phyloP scores from a whole-genome alignment of 2,888 invertebrate species.

The Seladonia tumulorum region DNA sequence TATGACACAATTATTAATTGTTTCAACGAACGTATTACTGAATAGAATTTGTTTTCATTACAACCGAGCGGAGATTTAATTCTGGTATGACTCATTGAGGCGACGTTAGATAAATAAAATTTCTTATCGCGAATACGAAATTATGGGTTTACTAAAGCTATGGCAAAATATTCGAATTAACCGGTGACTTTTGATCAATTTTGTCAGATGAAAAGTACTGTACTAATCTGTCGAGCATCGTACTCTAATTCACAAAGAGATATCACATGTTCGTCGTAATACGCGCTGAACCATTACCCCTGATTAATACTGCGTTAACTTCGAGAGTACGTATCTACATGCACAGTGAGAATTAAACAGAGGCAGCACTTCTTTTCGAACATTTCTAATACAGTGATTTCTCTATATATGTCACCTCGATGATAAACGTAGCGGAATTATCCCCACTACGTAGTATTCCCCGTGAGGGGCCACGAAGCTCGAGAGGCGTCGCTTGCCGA shows the following conservation, averaged over 20 bases:
- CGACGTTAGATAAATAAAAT: neutral
- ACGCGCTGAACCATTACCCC: neutral
- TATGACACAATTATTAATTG: neutral
- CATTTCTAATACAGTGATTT: neutral
- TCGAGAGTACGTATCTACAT: conserved; percentile 3
- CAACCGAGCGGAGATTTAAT: no score
- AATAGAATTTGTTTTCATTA: no score
- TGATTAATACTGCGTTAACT: neutral
- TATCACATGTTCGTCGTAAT: conserved; percentile 3
- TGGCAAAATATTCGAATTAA: neutral
- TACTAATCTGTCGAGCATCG: neutral
- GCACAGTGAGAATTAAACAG: neutral
- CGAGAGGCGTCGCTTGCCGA: no score
- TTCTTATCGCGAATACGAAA: neutral
- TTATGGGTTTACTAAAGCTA: neutral
- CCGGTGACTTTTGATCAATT: no score
- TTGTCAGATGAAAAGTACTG: no score
- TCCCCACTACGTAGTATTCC: no score
- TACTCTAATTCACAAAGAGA: conserved; percentile 2
- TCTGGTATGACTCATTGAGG: no score
- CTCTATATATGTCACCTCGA: no score
- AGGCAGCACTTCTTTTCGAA: neutral
- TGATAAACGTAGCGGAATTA: no score
- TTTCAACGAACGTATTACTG: no score
- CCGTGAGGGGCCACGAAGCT: no score